Evolutionary conservation across 2,113 vertebrate species (phyloP).

Genomic region (Callaeas wilsoni): DNA sequence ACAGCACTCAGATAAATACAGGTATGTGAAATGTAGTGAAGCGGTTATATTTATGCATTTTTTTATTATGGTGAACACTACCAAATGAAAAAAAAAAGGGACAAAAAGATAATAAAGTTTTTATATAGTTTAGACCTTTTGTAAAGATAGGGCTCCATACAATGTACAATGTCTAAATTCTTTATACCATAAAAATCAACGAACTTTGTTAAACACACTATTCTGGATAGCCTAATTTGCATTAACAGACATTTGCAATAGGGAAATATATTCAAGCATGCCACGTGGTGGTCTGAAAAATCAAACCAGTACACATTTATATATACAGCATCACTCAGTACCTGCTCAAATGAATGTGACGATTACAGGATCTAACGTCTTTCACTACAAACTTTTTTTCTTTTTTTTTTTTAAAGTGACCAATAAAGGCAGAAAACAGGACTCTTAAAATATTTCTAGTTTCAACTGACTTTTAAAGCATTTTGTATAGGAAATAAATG

Average conservation of each 20-base stretch:
- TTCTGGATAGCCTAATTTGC: slow-evolving; percentile 88
- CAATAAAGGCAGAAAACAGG: slow-evolving; percentile 77
- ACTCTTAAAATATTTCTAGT: slow-evolving; percentile 77
- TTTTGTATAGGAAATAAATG: slow-evolving; percentile 84
- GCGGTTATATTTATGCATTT: slow-evolving; percentile 80
- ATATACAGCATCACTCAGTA: slow-evolving; percentile 96
- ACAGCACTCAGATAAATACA: slow-evolving; percentile 92
- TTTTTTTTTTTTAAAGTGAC: slow-evolving; percentile 74
- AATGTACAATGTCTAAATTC: slow-evolving; percentile 75
- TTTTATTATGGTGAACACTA: slow-evolving; percentile 81
- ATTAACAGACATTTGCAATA: slow-evolving; percentile 87
- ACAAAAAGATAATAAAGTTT: slow-evolving; percentile 71
- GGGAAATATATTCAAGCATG: slow-evolving; percentile 87
- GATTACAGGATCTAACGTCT: slow-evolving; percentile 83
- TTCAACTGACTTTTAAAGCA: slow-evolving; percentile 89
- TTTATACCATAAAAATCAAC: slow-evolving; percentile 79
- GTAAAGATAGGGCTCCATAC: slow-evolving; percentile 76
- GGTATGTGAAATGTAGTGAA: slow-evolving; percentile 94
- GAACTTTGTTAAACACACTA: slow-evolving; percentile 84
- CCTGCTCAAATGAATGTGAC: slow-evolving; percentile 98
- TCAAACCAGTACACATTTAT: slow-evolving; percentile 85
- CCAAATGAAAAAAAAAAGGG: slow-evolving; percentile 74
- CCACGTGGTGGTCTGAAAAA: slow-evolving; percentile 88
- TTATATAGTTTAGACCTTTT: slow-evolving; percentile 77
- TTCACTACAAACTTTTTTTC: slow-evolving; percentile 80